These are phyloP conservation scores for Sebastes paucispinis DNA, from an alignment of 2,797 vertebrate genomes.

Conservation along the genomic window DNA sequence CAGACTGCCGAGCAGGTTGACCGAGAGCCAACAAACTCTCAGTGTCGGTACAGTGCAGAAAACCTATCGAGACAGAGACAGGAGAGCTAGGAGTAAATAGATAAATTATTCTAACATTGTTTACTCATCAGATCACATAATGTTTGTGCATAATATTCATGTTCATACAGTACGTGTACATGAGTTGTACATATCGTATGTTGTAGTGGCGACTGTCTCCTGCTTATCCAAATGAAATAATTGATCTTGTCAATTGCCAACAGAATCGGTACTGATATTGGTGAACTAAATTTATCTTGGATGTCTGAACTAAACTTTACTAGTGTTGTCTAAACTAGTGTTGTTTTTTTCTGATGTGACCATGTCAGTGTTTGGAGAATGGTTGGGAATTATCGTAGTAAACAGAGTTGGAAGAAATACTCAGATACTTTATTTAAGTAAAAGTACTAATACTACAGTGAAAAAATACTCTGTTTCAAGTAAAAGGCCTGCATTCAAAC, in stretches of 20 bases:
- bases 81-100: not conserved
- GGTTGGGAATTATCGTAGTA: not conserved
- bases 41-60: not conserved
- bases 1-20: too few species aligned
- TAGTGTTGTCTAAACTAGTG: too few species aligned
- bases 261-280: not conserved
- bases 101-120: not conserved
- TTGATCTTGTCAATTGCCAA: not conserved
- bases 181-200: not conserved
- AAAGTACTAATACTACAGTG: too few species aligned
- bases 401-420: too few species aligned
- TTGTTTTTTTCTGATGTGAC: not conserved
- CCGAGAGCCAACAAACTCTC: not conserved
- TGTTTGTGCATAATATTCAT: not conserved
- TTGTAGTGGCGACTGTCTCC: not conserved
- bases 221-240: not conserved
- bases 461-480: too few species aligned
- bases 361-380: not conserved
- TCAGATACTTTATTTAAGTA: too few species aligned
- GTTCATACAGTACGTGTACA: not conserved
- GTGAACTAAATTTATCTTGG: not conserved
- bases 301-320: not conserved
- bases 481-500: too few species aligned
- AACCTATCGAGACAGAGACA: not conserved
- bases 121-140: not conserved